These are phyloP conservation scores for Melanargia galathea DNA, from an alignment of 2,888 invertebrate genomes.

Conservation along the genomic window DNA sequence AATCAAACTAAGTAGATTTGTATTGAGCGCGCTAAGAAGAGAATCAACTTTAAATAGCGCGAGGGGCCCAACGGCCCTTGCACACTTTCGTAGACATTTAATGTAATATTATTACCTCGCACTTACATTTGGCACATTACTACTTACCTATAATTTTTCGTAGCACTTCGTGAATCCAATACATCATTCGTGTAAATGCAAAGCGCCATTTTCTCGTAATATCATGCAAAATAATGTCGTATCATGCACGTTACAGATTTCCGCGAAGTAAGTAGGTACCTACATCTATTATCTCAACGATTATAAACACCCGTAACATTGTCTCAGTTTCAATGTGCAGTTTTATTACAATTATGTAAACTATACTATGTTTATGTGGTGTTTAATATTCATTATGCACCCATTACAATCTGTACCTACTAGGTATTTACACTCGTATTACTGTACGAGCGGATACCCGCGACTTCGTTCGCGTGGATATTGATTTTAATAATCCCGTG, in stretches of 20 bases:
- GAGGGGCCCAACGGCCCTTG: no score
- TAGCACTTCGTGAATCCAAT: constrained; percentile 16
- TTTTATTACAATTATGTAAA: constrained; percentile 24
- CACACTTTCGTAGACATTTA: no score
- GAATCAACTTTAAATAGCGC: no score
- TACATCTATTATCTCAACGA: constrained; percentile 23
- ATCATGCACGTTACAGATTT: constrained; percentile 22
- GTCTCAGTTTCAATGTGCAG: constrained; percentile 19
- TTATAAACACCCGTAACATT: constrained; percentile 16
- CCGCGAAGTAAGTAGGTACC: no score
- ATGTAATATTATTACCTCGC: background rate
- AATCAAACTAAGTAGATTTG: no score
- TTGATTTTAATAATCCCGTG: no score
- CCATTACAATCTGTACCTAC: background rate
- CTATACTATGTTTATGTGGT: constrained; percentile 12
- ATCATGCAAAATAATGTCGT: constrained; percentile 26
- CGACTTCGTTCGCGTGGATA: no score
- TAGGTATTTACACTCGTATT: constrained; percentile 10
- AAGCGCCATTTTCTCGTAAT: constrained; percentile 19
- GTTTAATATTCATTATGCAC: constrained; percentile 16
- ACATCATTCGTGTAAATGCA: constrained; percentile 21
- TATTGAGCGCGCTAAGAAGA: no score
- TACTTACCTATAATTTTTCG: background rate
- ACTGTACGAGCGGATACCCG: no score
- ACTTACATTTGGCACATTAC: background rate